phyloP scores from a whole-genome alignment of 2,113 vertebrate genomes.

The Dasyurus viverrinus region DNA sequence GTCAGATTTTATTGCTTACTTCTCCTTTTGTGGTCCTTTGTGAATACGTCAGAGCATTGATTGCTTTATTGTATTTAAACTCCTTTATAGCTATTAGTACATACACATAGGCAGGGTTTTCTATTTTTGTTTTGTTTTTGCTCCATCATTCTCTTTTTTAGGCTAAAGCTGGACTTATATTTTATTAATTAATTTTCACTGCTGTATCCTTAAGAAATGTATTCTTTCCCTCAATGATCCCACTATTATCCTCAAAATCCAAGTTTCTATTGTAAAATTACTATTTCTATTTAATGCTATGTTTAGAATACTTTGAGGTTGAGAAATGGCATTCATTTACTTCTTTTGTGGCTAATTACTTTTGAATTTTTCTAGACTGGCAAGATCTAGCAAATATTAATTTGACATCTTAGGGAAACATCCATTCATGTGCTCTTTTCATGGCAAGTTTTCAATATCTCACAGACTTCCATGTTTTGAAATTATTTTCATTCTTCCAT shows the following conservation, averaged over 20 bases:
- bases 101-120: too few species aligned
- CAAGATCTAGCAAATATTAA: neutral
- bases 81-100: too few species aligned
- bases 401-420: neutral
- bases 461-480: constrained; percentile 7
- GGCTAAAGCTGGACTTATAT: neutral
- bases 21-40: neutral
- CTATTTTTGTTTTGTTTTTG: neutral
- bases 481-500: constrained; percentile 62
- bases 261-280: neutral
- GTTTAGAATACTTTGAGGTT: neutral
- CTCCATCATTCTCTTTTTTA: neutral
- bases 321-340: neutral
- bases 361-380: neutral
- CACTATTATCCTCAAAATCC: neutral
- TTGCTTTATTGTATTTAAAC: too few species aligned
- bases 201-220: neutral
- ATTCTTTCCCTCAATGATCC: neutral
- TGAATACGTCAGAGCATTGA: too few species aligned
- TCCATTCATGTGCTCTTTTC: neutral
- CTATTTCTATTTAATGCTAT: neutral
- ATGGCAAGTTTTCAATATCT: neutral
- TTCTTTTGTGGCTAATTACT: neutral
- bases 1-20: neutral
- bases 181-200: neutral